Evolutionary conservation across 2,797 vertebrate genomes (phyloP), one percentile per base, ranked within the genome.

Genomic region (Urophycis tenuis): DNA sequence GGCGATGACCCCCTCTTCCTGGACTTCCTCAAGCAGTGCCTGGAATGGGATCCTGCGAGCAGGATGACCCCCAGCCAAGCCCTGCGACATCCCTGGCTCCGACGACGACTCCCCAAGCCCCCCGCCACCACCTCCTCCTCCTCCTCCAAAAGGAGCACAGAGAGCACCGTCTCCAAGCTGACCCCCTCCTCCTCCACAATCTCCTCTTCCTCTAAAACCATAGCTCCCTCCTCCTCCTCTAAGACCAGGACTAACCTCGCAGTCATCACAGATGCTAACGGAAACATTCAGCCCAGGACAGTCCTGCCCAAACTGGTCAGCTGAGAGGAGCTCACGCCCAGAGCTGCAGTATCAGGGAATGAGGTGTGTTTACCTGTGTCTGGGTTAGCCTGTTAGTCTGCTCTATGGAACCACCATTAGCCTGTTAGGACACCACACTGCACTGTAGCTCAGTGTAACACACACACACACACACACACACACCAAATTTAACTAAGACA

Each of bases 261-360:
- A 60, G 95, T 97, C 78, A 97, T 99, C 90, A 98, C 97, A 0
- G 97, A 99, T 80, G 96, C 97, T 92, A 99, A 99, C 79, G 97
- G 97, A 81, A 99, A 99, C 95, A 96, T 98, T 92, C 97, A 99
- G 91, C 95, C 96, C 77, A 93, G 97, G 93, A 98, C 97, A 81
- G 95, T 98, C 84, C 95, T 99, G 94, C 97, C 97, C 92, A 99
- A 99, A 93, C 94, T 99, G 41, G 96, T 99, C 87, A 99, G 96
- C 93, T 99, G 95, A 99, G 90, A 78, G 77, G 85, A 35, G 31
- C 71, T 10, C 22, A 22, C 33, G 1, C 9, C 29, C 6, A 35
- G 34, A 32, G 29, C 14, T 19, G 17, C 30, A 86, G 82, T 80
- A 77, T 81, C 35, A 5, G 60, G 75, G 76, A 22, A 75, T 31